Evolutionary conservation across 2,797 vertebrate species (phyloP).

Genomic region (Myotis vivesi): DNA sequence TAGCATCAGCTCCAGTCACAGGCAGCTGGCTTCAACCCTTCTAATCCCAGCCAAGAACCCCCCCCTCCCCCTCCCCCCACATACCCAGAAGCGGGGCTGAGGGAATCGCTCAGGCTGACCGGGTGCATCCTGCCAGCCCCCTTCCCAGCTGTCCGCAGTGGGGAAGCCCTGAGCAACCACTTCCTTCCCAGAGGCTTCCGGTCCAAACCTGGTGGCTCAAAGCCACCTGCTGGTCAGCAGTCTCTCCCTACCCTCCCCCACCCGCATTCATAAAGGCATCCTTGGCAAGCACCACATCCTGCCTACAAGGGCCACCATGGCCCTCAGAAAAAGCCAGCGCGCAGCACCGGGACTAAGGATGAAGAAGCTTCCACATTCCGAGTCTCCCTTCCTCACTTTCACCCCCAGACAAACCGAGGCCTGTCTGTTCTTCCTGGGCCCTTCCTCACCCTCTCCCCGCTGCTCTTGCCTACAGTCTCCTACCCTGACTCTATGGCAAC

Average conservation of each 20-base stretch:
- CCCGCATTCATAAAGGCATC: constrained; percentile 39
- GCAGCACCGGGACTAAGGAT: not conserved
- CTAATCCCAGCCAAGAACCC: not conserved
- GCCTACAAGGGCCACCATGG: not conserved
- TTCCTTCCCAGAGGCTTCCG: constrained; percentile 64
- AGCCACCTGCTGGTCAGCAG: constrained; percentile 55
- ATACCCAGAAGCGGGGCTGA: not conserved
- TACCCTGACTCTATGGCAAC: not conserved
- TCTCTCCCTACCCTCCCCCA: not conserved
- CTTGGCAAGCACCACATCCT: constrained; percentile 52
- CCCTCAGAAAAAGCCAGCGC: constrained; percentile 15
- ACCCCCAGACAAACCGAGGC: not conserved
- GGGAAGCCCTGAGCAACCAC: constrained; percentile 64
- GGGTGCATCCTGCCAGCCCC: constrained; percentile 4
- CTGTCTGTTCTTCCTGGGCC: not conserved
- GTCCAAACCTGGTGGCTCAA: not conserved
- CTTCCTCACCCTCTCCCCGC: not conserved
- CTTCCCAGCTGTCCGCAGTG: not conserved
- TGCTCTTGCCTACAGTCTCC: not conserved
- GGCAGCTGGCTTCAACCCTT: not conserved
- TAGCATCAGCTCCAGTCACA: not conserved
- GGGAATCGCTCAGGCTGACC: constrained; percentile 29
- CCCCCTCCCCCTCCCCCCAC: accelerated
- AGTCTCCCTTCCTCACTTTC: not conserved
- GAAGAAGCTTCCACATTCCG: not conserved